phyloP scores from a whole-genome alignment of 2,113 vertebrate genomes.

The Miniopterus natalensis region DNA sequence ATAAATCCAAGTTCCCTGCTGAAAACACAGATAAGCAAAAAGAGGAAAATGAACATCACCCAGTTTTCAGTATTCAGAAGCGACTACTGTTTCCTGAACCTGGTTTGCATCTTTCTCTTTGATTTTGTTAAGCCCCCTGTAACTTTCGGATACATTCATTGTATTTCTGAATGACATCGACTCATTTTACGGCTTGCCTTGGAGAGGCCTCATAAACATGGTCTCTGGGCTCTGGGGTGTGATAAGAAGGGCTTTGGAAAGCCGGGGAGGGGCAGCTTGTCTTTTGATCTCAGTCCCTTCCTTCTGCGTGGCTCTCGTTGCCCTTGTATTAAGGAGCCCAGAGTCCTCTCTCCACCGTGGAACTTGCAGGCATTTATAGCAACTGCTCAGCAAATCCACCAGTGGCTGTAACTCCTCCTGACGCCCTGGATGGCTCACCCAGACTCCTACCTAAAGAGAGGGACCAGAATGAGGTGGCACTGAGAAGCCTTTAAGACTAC shows the following conservation, averaged over 20 bases:
- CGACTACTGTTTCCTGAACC: background rate
- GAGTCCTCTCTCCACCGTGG: background rate
- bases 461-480: background rate
- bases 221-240: background rate
- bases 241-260: background rate
- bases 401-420: background rate
- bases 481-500: background rate
- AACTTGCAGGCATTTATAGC: background rate
- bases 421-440: background rate
- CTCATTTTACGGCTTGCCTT: background rate
- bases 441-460: background rate
- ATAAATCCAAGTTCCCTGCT: background rate
- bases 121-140: background rate
- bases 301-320: background rate
- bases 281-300: background rate
- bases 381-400: background rate
- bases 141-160: background rate
- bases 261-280: background rate
- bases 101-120: background rate
- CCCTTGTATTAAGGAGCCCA: background rate
- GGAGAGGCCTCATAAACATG: background rate
- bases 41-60: background rate
- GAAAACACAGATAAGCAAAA: conserved; percentile 27
- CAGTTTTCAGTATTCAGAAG: background rate
- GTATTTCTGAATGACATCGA: background rate